These are phyloP conservation scores for Microcebus murinus DNA, from an alignment of 2,113 vertebrate species.

Conservation along the genomic window DNA sequence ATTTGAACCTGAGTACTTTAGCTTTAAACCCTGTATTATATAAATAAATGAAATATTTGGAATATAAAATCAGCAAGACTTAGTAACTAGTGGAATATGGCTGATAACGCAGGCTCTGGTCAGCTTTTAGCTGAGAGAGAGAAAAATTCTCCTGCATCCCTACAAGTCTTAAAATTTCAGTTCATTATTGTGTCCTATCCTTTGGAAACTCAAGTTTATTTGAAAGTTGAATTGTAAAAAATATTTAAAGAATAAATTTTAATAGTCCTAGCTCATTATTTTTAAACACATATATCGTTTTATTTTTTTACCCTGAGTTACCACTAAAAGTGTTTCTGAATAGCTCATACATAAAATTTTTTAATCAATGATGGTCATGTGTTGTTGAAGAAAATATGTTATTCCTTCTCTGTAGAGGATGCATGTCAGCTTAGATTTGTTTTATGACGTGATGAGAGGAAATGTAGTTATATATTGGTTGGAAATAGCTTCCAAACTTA, in stretches of 20 bases:
- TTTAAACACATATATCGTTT: background rate
- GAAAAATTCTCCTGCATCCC: background rate
- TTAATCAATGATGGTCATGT: background rate
- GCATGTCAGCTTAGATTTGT: background rate
- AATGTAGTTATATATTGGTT: background rate
- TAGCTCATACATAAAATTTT: background rate
- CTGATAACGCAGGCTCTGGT: background rate
- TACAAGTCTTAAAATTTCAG: background rate
- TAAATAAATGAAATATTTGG: background rate
- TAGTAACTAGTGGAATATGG: background rate
- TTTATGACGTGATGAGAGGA: background rate
- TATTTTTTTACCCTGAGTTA: background rate
- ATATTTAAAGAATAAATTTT: slow-evolving; percentile 7
- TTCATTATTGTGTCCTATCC: background rate
- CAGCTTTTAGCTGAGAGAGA: background rate
- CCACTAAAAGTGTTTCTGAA: slow-evolving; percentile 7
- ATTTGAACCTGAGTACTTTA: background rate
- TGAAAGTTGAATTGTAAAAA: slow-evolving; percentile 25
- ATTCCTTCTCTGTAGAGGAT: slow-evolving; percentile 2
- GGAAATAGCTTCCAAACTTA: background rate
- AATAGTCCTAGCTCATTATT: background rate
- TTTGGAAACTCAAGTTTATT: slow-evolving; percentile 9
- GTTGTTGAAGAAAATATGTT: background rate
- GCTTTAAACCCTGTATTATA: background rate
- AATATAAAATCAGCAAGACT: background rate